Evolutionary conservation across 37 sponge, comb jelly and placozoan species (phyloP), one percentile per base, ranked within the genome.

Genomic region (Corticium candelabrum): DNA sequence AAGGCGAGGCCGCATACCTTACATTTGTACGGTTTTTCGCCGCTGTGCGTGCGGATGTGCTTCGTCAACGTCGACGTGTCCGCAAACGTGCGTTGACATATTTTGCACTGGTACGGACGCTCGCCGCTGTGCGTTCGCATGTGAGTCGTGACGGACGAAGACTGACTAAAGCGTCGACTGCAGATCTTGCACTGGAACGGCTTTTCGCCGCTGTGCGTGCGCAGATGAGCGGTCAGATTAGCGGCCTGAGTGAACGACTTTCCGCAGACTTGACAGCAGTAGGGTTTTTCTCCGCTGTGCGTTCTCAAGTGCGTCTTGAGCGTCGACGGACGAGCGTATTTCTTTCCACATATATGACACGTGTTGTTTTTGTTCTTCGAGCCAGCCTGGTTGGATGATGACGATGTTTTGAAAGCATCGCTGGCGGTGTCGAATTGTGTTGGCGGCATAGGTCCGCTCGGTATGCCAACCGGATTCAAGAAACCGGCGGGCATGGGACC

Each of bases 31-130:
- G 99, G 99, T 40, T 97, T 97, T 72, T 97, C 99, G 15, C 99
- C 99, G 71, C 84, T 89, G 85, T 97, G 99, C 33, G 83, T 91
- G 29, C 99, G 77, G 38, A 87, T 85, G 84, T 97, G 99, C 84
- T 97, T 97, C 39, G 99, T 97, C 36, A 97, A 90, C 5, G 99
- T 97, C 0, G 99, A 97, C 34, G 86, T 97, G 81, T 97, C 99
- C 67, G 95, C 87, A 68, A 97, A 97, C 39, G 82, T 83, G 57
- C 89, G 90, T 40, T 92, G 85, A 68, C 99, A 97, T 73, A 85
- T 75, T 77, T 89, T 83, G 77, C 99, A 97, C 37, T 83, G 78
- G 82, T 97, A 97, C 34, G 99, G 99, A 3, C 92, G 43, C 38
- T 97, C 99, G 27, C 99, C 99, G 5, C 89, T 88, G 85, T 97